These are phyloP conservation scores for Zygaena filipendulae DNA, from an alignment of 2,888 invertebrate species.

Conservation along the genomic window DNA sequence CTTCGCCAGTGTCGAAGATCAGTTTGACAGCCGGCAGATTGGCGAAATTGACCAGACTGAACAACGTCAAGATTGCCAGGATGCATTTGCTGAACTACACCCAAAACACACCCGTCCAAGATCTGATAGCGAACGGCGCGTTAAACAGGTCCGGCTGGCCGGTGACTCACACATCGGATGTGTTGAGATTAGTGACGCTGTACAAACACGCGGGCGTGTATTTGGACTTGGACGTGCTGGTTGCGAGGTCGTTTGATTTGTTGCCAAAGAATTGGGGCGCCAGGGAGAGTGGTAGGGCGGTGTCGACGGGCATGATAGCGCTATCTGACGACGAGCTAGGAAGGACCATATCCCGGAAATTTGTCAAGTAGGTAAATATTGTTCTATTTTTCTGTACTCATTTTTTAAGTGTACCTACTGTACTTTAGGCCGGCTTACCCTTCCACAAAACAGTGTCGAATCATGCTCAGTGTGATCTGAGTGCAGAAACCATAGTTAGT, in stretches of 20 bases:
- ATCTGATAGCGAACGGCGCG: constrained; percentile 52
- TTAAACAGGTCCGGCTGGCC: constrained; percentile 66
- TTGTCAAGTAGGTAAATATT: too few relatives aligned
- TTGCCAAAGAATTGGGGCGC: constrained; percentile 71
- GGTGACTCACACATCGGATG: constrained; percentile 72
- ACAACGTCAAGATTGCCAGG: constrained; percentile 60
- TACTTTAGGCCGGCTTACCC: too few relatives aligned
- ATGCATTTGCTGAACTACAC: constrained; percentile 61
- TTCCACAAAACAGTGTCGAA: too few relatives aligned
- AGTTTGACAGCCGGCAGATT: constrained; percentile 25
- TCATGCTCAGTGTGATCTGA: too few relatives aligned
- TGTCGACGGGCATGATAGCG: constrained; percentile 76
- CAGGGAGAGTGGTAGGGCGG: constrained; percentile 63
- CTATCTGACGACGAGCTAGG: constrained; percentile 44
- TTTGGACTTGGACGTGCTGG: constrained; percentile 78
- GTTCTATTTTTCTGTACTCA: too few relatives aligned
- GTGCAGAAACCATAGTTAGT: too few relatives aligned
- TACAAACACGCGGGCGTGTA: constrained; percentile 84
- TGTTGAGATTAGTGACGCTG: constrained; percentile 72
- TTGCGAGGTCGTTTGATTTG: constrained; percentile 67
- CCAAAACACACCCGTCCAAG: constrained; percentile 66
- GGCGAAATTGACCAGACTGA: constrained; percentile 38
- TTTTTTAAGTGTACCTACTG: too few relatives aligned
- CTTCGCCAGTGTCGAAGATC: constrained; percentile 36
- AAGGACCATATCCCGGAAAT: too few relatives aligned